Evolutionary conservation across 2,888 invertebrate genomes (phyloP), one percentile per base, ranked within the genome.

Genomic region (Agrypnus murinus): DNA sequence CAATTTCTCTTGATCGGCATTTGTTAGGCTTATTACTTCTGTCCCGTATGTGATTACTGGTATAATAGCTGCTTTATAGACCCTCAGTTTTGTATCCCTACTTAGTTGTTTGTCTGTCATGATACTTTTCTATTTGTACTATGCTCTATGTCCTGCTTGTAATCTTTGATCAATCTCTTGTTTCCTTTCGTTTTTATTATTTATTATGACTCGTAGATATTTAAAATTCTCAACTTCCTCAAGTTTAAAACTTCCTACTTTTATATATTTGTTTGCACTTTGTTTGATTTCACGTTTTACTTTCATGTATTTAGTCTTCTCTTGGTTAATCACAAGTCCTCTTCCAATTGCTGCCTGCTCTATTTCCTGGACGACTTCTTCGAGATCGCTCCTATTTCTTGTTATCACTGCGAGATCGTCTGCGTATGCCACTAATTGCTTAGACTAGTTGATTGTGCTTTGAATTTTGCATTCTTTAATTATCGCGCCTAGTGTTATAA

Each of bases 201-300:
- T n/a, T n/a, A n/a, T n/a, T n/a, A n/a, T n/a, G n/a, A n/a, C n/a
- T n/a, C n/a, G n/a, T n/a, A n/a, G n/a, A 15, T 46, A 46, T 46
- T 15, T 46, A 10, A 46, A 46, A 46, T 46, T 46, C 10, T 46
- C 19, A n/a, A n/a, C n/a, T n/a, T n/a, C n/a, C n/a, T n/a, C n/a
- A n/a, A n/a, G n/a, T n/a, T n/a, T n/a, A n/a, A n/a, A 46, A 46
- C 14, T 10, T 46, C 46, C 12, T 46, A 14, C 15, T 46, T 46
- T 46, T 19, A 15, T 17, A 6, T 46, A 15, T 17, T 3, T 19
- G 14, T 17, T 46, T 46, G 17, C n/a, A 10, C n/a, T 46, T 46
- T 17, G 46, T 46, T 46, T 46, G 7, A 6, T 15, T 46, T 15
- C 46, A 4, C 19, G 4, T 4, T 17, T 46, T 46, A 19, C 17